Base-by-base conservation (phyloP, 2,113 vertebrate genomes). In the Halichoerus grypus region DNA sequence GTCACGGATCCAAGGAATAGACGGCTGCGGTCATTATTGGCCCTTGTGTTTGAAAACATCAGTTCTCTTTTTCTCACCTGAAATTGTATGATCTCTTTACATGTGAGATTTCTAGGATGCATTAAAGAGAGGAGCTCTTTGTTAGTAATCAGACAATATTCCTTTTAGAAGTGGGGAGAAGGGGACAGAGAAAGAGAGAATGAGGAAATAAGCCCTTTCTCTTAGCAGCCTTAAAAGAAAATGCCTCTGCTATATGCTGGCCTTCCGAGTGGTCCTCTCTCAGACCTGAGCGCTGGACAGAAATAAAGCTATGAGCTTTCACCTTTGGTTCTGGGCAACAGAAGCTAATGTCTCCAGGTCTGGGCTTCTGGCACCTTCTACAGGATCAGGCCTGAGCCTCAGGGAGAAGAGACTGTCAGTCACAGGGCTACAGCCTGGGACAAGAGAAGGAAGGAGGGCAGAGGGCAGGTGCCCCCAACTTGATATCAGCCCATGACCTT, bases 1-100 rank as follows among this genome's bases (percentile, higher is more conserved):
- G 95, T 94, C 81, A 95, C 89, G 97, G 39, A 94, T 95, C 82
- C 94, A 59, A 69, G 46, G 42, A 97, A 97, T 4, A 97, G 81
- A 94, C 98, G 97, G 98, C 98, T 71, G 96, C 84, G 96, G 69
- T 97, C 97, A 98, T 98, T 95, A 97, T 28, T 97, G 71, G 81
- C 1, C 12, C 11, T 77, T 86, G 33, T 96, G 14, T 76, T 95
- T 98, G 63, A 97, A 98, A 98, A 97, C 85, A 96, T 61, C 26
- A 11, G 24, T 98, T 95, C 51, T 91, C 74, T 85, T 88, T 88
- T 96, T 91, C 51, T 92, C 94, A 61, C 90, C 21, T 85, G 84
- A 97, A 83, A 85, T 83, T 26, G 0, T 22, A 88, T 67, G 2
- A 9, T 85, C 13, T 94, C 49, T 24, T 95, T 94, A 46, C 85